Evolutionary conservation across 2,888 invertebrate species (phyloP).

Genomic region (Leucophenga montana): DNA sequence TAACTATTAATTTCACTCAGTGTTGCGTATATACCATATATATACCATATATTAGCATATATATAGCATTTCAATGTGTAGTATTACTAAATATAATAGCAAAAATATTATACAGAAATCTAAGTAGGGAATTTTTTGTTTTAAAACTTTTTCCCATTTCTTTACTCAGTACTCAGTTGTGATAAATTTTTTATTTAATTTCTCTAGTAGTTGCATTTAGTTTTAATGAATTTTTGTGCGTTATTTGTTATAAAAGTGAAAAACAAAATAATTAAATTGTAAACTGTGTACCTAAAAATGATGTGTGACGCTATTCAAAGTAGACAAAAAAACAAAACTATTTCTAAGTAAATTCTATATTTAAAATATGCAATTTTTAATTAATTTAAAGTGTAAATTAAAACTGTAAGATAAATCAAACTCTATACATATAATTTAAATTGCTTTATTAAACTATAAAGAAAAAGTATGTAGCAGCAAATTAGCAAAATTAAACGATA

Average conservation of each 20-base stretch:
- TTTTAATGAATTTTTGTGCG: too few species aligned
- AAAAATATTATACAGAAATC: too few species aligned
- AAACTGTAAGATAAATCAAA: constrained; percentile 51
- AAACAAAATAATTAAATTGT: constrained; percentile 42
- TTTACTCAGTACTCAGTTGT: constrained; percentile 27
- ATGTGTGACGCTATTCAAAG: constrained; percentile 5
- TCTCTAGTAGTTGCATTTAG: constrained; percentile 47
- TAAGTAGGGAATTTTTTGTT: neutral
- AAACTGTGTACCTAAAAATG: constrained; percentile 62
- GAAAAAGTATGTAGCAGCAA: constrained; percentile 30
- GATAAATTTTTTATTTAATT: neutral
- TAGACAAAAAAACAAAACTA: constrained; percentile 43
- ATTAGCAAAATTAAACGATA: constrained; percentile 31
- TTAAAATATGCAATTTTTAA: constrained; percentile 49
- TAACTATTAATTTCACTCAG: too few species aligned
- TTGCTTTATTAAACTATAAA: constrained; percentile 18
- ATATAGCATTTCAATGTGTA: too few species aligned
- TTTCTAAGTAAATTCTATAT: constrained; percentile 50
- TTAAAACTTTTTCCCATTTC: constrained; percentile 46
- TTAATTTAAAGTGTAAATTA: constrained; percentile 41
- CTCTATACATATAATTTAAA: constrained; percentile 47
- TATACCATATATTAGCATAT: too few species aligned
- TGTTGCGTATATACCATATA: too few species aligned
- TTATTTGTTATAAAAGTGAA: constrained; percentile 35
- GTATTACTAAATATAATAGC: too few species aligned